These are phyloP conservation scores for Chymomyza amoena DNA, from an alignment of 2,888 invertebrate species.

Conservation along the genomic window DNA sequence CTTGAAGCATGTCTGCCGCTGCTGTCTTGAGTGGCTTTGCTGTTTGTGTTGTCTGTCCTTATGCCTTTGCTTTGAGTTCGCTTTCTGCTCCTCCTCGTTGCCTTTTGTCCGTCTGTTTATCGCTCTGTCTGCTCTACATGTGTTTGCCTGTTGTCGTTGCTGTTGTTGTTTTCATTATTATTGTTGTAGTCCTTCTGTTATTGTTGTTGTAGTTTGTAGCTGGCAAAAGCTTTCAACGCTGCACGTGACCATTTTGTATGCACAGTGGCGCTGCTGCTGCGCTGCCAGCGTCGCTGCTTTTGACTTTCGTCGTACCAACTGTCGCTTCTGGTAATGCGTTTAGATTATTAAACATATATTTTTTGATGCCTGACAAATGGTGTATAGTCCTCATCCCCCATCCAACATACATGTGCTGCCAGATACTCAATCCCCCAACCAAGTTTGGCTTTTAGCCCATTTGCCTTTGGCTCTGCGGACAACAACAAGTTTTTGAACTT, in stretches of 20 bases:
- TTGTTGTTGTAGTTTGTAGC: constrained; percentile 5
- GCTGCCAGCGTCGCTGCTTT: neutral
- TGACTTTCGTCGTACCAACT: neutral
- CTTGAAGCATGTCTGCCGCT: neutral
- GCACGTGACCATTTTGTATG: constrained; percentile 31
- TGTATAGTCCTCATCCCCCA: constrained; percentile 1
- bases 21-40: constrained; percentile 20
- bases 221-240: neutral
- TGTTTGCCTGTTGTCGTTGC: neutral
- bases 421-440: neutral
- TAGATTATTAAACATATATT: constrained; percentile 69
- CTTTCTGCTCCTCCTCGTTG: constrained; percentile 9
- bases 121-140: neutral
- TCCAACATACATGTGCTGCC: constrained; percentile 17
- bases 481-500: neutral
- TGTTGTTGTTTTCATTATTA: neutral
- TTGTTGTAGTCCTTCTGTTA: constrained; percentile 16
- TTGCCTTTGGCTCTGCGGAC: neutral
- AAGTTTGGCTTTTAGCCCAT: neutral
- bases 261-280: constrained; percentile 29
- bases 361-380: constrained; percentile 33
- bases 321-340: constrained; percentile 56
- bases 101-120: constrained; percentile 24
- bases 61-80: constrained; percentile 33
- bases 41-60: constrained; percentile 52